These are phyloP conservation scores for Numenius arquata DNA, from an alignment of 2,113 vertebrate genomes.

Conservation along the genomic window DNA sequence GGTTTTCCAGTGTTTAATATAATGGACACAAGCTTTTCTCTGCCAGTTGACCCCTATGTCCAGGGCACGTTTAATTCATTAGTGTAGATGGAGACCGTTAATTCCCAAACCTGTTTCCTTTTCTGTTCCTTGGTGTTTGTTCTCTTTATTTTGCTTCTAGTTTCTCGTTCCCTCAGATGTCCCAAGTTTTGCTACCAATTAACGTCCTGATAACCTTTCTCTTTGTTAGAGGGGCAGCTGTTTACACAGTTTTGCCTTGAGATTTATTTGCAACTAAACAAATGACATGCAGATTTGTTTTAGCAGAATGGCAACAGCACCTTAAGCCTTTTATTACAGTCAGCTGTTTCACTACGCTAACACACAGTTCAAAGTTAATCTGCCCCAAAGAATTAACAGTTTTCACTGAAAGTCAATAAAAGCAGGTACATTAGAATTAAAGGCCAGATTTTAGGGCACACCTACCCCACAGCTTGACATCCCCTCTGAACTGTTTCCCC, in stretches of 20 bases:
- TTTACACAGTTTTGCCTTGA: background rate
- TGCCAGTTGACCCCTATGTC: background rate
- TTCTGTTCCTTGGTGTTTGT: background rate
- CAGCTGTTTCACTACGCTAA: background rate
- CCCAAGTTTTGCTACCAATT: background rate
- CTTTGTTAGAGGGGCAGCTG: background rate
- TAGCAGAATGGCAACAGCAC: background rate
- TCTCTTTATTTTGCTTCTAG: background rate
- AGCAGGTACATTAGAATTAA: background rate
- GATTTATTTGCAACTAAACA: slow-evolving; percentile 42
- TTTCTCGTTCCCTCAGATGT: background rate
- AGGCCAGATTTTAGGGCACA: background rate
- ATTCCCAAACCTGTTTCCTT: background rate
- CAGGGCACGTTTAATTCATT: background rate
- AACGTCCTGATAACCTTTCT: background rate
- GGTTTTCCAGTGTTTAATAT: background rate
- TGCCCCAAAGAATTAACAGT: background rate
- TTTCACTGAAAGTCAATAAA: background rate
- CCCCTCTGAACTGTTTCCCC: background rate
- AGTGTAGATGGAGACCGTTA: background rate
- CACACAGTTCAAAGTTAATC: background rate
- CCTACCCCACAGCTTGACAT: background rate
- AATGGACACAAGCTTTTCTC: background rate
- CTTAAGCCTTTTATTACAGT: background rate
- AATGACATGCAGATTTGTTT: background rate